Base-by-base conservation (phyloP, 2,113 vertebrate species). In the Herpailurus yagouaroundi region DNA sequence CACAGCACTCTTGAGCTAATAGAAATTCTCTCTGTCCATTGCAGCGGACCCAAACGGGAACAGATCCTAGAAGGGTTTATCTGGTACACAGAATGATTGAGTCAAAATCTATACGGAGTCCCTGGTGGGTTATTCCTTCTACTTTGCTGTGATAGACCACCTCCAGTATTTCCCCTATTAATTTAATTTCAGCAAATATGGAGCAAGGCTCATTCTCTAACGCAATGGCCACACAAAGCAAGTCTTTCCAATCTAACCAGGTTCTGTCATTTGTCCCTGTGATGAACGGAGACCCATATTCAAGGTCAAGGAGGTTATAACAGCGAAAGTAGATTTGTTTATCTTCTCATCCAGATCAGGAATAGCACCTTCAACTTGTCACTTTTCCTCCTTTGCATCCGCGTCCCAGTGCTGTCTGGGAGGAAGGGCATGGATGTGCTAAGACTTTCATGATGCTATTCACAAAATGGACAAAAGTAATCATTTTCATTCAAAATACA, bases 401-500 rank as follows among this genome's bases (percentile, higher is more conserved):
- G 41, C 27, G 76, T 74, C 60, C 76, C 48, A 8, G 48, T 68
- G 48, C 38, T 38, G 0, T 55, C 31, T 50, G 52, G 33, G n/a
- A 83, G 21, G 21, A 89, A 38, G 33, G 64, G 11, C n/a, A 4
- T 45, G 60, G 16, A 33, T 9, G 3, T 7, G 18, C 69, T 83
- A 45, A 81, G 76, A 36, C 73, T 57, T 57, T 71, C 41, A 33
- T 66, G 19, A 57, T 55, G 11, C 31, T 33, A 18, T 63, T 93
- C 87, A 12, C 69, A 52, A 36, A 57, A 50, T 66, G 88, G 23
- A 87, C 41, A 90, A 31, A 83, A 91, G n/a, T 29, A 13, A 68
- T 73, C 11, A 88, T 66, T 87, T 95, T 88, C 52, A 84, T 57
- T 57, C 27, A 55, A 91, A 93, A 95, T 31, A 73, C 25, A 38